Evolutionary conservation across 2,113 vertebrate species (phyloP).

Genomic region (Perccottus glenii): DNA sequence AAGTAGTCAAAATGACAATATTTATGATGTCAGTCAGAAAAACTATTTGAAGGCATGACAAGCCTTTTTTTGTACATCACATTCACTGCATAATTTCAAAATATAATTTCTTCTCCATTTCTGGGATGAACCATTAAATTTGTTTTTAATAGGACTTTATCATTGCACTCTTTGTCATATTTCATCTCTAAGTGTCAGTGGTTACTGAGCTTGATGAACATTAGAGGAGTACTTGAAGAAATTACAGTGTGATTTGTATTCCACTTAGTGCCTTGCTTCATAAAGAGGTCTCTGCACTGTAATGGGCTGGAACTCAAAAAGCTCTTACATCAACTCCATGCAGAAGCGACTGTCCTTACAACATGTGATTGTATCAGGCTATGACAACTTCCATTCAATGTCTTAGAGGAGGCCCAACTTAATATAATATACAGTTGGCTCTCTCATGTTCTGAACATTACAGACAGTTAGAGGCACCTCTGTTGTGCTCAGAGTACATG

Average conservation of each 20-base stretch:
- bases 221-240: conserved; percentile 49
- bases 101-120: neutral
- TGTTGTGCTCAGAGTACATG: neutral
- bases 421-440: conserved; percentile 10
- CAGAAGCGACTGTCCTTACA: conserved; percentile 25
- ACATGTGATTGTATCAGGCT: conserved; percentile 12
- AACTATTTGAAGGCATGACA: neutral
- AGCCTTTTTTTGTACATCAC: neutral
- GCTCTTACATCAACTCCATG: conserved; percentile 44
- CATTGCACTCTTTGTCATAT: conserved; percentile 20
- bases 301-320: conserved; percentile 29
- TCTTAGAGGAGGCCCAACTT: neutral
- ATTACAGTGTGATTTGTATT: conserved; percentile 50
- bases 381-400: conserved; percentile 6
- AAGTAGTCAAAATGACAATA: neutral
- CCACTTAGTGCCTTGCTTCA: conserved; percentile 39
- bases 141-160: conserved; percentile 22
- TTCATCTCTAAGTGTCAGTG: conserved; percentile 26
- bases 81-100: neutral
- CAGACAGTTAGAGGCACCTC: neutral
- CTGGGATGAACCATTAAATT: neutral
- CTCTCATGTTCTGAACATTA: neutral
- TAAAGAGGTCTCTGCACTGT: conserved; percentile 35
- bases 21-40: neutral
- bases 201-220: conserved; percentile 39